Evolutionary conservation across 1,140 invertebrate genomes (phyloP), one percentile per base, ranked within the genome.

Genomic region (Acromyrmex heyeri): DNA sequence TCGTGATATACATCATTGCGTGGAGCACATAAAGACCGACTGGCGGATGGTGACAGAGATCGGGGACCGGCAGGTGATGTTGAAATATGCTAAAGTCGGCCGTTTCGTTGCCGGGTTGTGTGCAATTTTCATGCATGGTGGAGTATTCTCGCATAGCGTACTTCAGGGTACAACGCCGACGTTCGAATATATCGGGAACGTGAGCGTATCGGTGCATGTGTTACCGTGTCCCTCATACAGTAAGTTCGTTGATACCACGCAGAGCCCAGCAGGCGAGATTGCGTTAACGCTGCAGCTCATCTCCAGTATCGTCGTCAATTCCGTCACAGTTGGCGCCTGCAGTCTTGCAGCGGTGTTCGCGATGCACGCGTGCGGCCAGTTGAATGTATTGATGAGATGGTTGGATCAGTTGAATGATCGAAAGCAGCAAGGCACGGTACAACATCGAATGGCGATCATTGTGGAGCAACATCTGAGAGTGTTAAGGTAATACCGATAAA

Each of bases 381-480:
- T 90, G 16, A 34, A 90, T 34, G 73, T 92, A 1, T 24, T 92
- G 10, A 76, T 61, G 62, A n/a, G 55, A 2, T 30, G 27, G 65
- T 21, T 69, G 6, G 12, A 69, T 2, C 38, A 50, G 21, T 21
- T 69, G 38, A 6, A 69, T 21, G 65, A 69, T 48, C 18, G 10
- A 70, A 65, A 18, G 2, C 65, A 69, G 38, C 38, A 82, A 18
- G 12, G 12, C 24, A 48, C 61, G 10, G 69, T 48, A 1, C 38
- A 87, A 0, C 16, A 21, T 6, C 59, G 12, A 27, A 7, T 85
- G 27, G 55, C 70, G 16, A 67, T 18, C 7, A 92, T 94, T 50
- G 88, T 94, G 14, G 59, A 89, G 21, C 87, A 88, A 50, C 93
- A 94, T 79, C 72, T 92, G 10, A 70, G 79, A 59, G 65, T 87